These are phyloP conservation scores for Xestia xanthographa DNA, from an alignment of 2,888 invertebrate species.

Conservation along the genomic window DNA sequence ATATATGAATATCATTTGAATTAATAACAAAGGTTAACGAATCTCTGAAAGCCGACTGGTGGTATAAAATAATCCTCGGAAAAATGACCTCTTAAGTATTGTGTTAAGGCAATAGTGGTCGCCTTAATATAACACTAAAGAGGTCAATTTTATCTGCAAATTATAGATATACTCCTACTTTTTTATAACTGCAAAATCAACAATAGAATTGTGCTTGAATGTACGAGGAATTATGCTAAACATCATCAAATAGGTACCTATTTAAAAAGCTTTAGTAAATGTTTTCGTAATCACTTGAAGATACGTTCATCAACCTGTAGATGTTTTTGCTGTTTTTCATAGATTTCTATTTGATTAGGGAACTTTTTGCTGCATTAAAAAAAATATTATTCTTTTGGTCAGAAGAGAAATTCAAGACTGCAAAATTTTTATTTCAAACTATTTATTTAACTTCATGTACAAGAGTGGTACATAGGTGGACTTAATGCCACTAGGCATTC, in stretches of 20 bases:
- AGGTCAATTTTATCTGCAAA: constrained; percentile 30
- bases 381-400: background rate
- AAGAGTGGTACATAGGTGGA: too few species aligned
- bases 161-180: constrained; percentile 6
- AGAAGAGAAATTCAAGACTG: background rate
- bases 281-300: constrained; percentile 9
- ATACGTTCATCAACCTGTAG: background rate
- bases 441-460: too few species aligned
- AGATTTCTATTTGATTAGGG: background rate
- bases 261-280: constrained; percentile 2
- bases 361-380: background rate
- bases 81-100: background rate
- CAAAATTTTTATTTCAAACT: too few species aligned
- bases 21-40: constrained; percentile 32
- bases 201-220: background rate
- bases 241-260: constrained; percentile 6
- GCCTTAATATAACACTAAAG: constrained; percentile 8
- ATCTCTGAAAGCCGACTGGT: background rate
- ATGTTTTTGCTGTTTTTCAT: too few species aligned
- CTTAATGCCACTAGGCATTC: too few species aligned
- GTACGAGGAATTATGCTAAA: constrained; percentile 1
- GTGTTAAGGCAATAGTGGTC: background rate
- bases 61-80: constrained; percentile 16
- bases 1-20: constrained; percentile 48
- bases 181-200: constrained; percentile 17